Base-by-base conservation (phyloP, 2,888 invertebrate genomes). In the Dolichopus griseipennis region DNA sequence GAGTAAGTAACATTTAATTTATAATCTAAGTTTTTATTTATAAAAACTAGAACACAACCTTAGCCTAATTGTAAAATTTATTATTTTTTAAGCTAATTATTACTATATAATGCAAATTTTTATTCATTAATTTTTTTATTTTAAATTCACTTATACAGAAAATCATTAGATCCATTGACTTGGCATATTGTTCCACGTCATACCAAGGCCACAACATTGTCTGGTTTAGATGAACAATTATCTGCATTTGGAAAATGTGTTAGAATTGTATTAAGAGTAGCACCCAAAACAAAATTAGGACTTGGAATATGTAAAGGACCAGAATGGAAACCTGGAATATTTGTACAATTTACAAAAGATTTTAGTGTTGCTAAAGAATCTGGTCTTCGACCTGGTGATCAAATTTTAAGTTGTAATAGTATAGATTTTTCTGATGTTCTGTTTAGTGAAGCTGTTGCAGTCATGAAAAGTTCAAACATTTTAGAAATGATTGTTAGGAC, bases 351-450 rank as follows among this genome's bases (percentile, higher is more conserved):
- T 74, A 93, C 95, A 67, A 90, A 93, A 77, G 92, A 92, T 73
- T 91, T 91, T 34, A 93, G 95, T 65, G 89, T 95, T 69, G 95
- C 95, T 0, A 85, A 92, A 65, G 91, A 93, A 75, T 91, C 93
- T 1, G 95, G 95, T 0, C 83, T 97, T 20, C 85, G 92, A 75
- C 92, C 93, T 0, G 95, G 95, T 8, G 96, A 97, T 80, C 94
- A 95, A 82, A 92, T 97, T 72, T 80, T 95, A 67, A 90, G 90
- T 74, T 95, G 95, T 79, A 96, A 97, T 78, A 93, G 92, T 70
- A 85, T 89, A 68, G 89, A 90, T 76, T 90, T 90, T 77, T 83
- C 85, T 69, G 90, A 90, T 79, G 88, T 92, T 72, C 85, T 89
- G 43, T 93, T 93, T 78, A 90, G 89, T 75, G 92, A 93, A 84